phyloP scores from a whole-genome alignment of 2,113 vertebrate genomes.

The Eptatretus burgeri region DNA sequence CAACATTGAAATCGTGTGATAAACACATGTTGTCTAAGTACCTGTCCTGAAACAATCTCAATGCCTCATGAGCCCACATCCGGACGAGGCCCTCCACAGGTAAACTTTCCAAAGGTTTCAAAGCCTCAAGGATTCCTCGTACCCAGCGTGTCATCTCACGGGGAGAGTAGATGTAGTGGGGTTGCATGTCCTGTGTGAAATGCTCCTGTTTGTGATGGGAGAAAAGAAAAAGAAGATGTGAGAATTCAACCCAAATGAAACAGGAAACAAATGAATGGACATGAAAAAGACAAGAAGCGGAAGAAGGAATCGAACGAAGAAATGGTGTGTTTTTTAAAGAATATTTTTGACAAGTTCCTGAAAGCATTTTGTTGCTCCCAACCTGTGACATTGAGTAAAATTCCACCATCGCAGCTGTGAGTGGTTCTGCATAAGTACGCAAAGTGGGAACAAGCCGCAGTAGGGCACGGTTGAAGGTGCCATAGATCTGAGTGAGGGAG shows the following conservation, averaged over 20 bases:
- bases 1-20: no score
- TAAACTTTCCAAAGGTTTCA: slow-evolving; percentile 69
- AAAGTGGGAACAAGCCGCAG: slow-evolving; percentile 69
- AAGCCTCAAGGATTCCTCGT: slow-evolving; percentile 69
- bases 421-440: slow-evolving; percentile 67
- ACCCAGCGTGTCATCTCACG: slow-evolving; percentile 98
- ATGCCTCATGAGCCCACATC: slow-evolving; percentile 93
- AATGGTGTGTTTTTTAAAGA: no score
- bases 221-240: neutral
- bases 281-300: no score
- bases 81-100: slow-evolving; percentile 86
- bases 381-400: slow-evolving; percentile 99
- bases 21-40: slow-evolving; percentile 12
- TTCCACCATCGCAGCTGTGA: slow-evolving; percentile 94
- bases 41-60: slow-evolving; percentile 95
- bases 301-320: no score
- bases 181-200: slow-evolving; percentile 89
- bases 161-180: slow-evolving; percentile 94
- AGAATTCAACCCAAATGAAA: neutral
- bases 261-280: no score
- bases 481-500: slow-evolving; percentile 90
- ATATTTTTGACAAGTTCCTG: no score
- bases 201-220: slow-evolving; percentile 30
- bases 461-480: slow-evolving; percentile 94
- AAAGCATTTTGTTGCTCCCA: neutral